Conservation (phyloP, 30 jellyfish, hydroid and myxozoan genomes). For the Euphysa ruthae region DNA sequence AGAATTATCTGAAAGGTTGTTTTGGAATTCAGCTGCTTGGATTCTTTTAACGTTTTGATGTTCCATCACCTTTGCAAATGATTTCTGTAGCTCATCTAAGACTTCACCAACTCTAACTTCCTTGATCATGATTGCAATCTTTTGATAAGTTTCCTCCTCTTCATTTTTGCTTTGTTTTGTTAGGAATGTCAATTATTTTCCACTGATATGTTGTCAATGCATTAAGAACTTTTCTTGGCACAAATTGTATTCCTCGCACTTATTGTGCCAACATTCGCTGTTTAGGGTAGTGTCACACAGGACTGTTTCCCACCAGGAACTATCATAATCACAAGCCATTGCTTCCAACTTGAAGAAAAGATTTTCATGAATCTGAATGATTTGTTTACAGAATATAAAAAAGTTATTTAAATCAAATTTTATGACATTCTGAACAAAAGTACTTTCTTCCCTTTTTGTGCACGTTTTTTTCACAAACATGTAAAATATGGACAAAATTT, state of each 20-base stretch:
- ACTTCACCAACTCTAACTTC: constrained; percentile 16
- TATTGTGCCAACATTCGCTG: constrained; percentile 10
- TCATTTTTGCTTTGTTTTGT: no score
- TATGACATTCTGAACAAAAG: no score
- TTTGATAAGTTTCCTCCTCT: constrained; percentile 11
- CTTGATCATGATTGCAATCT: background rate
- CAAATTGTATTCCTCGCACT: no score
- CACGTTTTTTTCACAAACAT: no score
- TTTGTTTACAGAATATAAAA: no score
- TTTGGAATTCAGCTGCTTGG: constrained; percentile 31
- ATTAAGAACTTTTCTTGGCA: no score
- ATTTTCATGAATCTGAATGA: constrained; percentile 12
- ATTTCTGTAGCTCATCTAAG: background rate
- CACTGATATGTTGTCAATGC: no score
- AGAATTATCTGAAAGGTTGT: no score
- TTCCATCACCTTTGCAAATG: background rate
- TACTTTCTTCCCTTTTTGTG: no score
- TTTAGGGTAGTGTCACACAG: background rate
- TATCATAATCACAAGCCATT: constrained; percentile 18
- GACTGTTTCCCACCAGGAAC: no score
- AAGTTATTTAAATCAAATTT: no score
- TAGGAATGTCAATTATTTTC: constrained; percentile 5
- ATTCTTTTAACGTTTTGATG: constrained; percentile 21
- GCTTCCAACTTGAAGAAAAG: constrained; percentile 6
- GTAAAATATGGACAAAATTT: no score